Evolutionary conservation across 2,113 vertebrate genomes (phyloP), one percentile per base, ranked within the genome.

Genomic region (Prolemur simus): DNA sequence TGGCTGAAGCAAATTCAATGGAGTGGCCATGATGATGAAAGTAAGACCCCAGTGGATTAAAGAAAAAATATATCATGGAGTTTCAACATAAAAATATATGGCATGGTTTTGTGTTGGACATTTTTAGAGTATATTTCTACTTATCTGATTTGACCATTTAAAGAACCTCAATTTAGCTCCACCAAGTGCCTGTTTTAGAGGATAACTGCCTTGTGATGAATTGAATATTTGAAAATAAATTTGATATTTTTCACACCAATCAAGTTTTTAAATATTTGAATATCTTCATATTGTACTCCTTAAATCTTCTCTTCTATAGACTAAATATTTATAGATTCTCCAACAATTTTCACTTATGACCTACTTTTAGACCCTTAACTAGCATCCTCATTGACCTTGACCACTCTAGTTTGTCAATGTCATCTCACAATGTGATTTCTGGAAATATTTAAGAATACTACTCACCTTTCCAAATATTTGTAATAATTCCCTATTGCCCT

Each of bases 221-320:
- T 34, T 66, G 63, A 89, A 87, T 58, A 95, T 73, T 91, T 91
- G 80, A 37, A 93, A 93, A 66, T 90, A 95, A 80, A 66, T 91
- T 93, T 32, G 18, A 77, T 56, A 76, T 76, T 74, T 91, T 49
- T 25, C 42, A 68, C 42, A 83, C 7, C 25, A 52, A 39, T 42
- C 39, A 93, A 52, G 6, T 34, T 93, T 95, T 93, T 73, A 91
- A 78, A 95, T 93, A 93, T 93, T 80, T 91, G 49, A 68, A 42
- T 88, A 91, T 12, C 6, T 87, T 56, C 32, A 60, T 87, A 39
- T 56, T 81, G 2, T 85, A 81, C 17, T 60, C 23, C 20, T 88
- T 91, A 81, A 85, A 95, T 91, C 0, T 58, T 95, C 29, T 89
- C 14, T 58, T 29, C 71, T 54, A 5, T 17, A 60, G 29, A 42